Evolutionary conservation across 92 coral and sea anemone species (phyloP).

Genomic region (Porites evermanni): DNA sequence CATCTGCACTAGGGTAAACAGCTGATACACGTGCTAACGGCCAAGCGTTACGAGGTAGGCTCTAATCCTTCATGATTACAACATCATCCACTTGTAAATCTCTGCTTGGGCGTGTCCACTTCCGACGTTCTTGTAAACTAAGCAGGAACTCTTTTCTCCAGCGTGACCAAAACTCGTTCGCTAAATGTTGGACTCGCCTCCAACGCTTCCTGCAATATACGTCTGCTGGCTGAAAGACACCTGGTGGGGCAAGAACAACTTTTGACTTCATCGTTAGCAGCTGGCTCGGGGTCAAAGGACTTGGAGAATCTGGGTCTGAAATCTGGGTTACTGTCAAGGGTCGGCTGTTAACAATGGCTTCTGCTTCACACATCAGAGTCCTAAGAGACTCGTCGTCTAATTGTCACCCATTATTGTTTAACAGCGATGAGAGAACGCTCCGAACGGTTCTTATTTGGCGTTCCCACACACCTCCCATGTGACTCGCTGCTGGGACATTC

Average conservation of each 20-base stretch:
- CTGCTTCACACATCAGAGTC: conserved; percentile 27
- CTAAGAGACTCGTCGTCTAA: conserved; percentile 36
- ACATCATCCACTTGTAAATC: conserved; percentile 7
- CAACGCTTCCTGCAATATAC: too few relatives aligned
- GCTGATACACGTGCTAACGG: conserved; percentile 48
- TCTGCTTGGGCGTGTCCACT: conserved; percentile 40
- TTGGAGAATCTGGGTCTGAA: conserved; percentile 35
- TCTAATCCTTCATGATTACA: too few relatives aligned
- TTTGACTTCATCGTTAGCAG: too few relatives aligned
- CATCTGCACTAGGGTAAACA: conserved; percentile 53
- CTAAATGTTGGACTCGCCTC: conserved; percentile 35
- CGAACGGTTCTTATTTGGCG: conserved; percentile 51
- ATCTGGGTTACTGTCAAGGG: conserved; percentile 30
- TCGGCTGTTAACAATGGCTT: conserved; percentile 50
- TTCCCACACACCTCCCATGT: conserved; percentile 68
- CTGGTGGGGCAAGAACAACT: too few relatives aligned
- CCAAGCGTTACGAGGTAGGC: conserved; percentile 10
- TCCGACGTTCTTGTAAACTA: conserved; percentile 25
- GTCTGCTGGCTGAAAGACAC: too few relatives aligned
- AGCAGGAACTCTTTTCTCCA: conserved; percentile 42
- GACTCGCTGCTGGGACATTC: conserved; percentile 59
- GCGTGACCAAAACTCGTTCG: conserved; percentile 35
- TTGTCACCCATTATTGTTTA: conserved; percentile 26
- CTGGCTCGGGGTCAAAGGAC: conserved; percentile 18
- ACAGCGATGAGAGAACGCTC: conserved; percentile 36